Percentiles rank a stretch among this genome's conserved stretches.
These are phyloP conservation scores for Setophaga kirtlandii DNA, from an alignment of 2,113 vertebrate genomes.

Conservation along the genomic window DNA sequence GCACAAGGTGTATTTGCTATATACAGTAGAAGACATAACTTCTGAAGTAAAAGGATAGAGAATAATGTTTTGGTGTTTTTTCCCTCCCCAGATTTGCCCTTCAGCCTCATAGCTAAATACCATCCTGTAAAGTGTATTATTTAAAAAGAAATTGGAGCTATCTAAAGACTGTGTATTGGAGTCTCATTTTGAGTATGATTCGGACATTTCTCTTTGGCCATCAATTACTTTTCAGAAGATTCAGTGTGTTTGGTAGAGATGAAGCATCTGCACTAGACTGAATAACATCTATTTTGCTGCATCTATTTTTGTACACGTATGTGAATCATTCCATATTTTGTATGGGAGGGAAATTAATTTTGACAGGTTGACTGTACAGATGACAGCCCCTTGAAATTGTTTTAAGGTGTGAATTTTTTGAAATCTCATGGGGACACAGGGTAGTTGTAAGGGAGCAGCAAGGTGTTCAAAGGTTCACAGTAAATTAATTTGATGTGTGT, in stretches of 20 bases:
- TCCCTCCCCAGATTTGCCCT: not conserved
- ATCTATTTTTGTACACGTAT: not conserved
- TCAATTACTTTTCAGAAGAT: not conserved
- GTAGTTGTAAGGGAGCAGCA: not conserved
- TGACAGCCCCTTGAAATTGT: not conserved
- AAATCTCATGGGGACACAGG: not conserved
- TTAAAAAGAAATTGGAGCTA: not conserved
- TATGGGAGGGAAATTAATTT: not conserved
- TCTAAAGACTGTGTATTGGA: not conserved
- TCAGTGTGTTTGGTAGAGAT: not conserved
- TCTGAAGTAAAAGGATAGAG: not conserved
- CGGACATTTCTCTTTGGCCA: not conserved
- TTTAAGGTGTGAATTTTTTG: not conserved
- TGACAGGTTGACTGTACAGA: not conserved
- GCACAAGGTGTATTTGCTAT: not conserved
- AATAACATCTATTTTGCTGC: not conserved
- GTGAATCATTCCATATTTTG: not conserved
- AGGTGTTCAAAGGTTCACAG: not conserved
- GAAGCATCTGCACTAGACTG: not conserved
- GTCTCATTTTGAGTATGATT: not conserved
- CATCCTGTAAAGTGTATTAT: not conserved
- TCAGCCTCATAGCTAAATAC: not conserved
- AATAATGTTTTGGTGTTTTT: not conserved
- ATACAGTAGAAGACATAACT: not conserved
- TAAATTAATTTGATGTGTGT: constrained; percentile 10